Evolutionary conservation across 2,888 invertebrate species (phyloP).

Genomic region (Euzophera pinguis): DNA sequence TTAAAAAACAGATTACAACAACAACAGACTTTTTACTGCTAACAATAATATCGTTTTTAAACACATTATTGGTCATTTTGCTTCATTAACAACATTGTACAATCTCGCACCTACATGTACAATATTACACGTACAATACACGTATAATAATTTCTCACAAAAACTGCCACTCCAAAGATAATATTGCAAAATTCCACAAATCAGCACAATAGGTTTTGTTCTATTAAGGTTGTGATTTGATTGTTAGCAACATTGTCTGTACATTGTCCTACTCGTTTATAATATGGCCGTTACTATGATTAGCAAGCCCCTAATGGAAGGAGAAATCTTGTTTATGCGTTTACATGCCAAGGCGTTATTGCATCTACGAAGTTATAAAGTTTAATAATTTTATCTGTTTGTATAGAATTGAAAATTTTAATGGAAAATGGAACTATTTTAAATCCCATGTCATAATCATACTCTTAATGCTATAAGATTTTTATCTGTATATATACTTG

Average conservation of each 20-base stretch:
- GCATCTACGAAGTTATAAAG: not conserved
- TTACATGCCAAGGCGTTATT: not conserved
- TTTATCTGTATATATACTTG: no score
- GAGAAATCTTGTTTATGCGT: conserved; percentile 10
- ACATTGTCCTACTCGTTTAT: conserved; percentile 9
- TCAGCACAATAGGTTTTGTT: conserved; percentile 17
- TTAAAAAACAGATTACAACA: conserved; percentile 3
- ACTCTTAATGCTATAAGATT: no score
- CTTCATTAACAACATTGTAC: conserved; percentile 60
- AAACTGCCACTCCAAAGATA: conserved; percentile 70
- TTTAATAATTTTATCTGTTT: not conserved
- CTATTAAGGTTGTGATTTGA: conserved; percentile 27
- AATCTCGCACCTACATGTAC: conserved; percentile 48
- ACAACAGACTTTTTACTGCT: conserved; percentile 24
- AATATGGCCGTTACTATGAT: conserved; percentile 6
- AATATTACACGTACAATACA: conserved; percentile 32
- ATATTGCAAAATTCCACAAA: conserved; percentile 58
- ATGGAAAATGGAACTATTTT: not conserved
- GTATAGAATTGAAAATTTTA: not conserved
- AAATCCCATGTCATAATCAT: no score
- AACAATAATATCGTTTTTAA: conserved; percentile 17
- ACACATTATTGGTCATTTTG: conserved; percentile 32
- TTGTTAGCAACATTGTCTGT: conserved; percentile 47
- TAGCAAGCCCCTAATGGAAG: conserved; percentile 11
- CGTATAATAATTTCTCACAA: conserved; percentile 55